Evolutionary conservation across 2,888 invertebrate genomes (phyloP).

Genomic region (Brachylomia viminalis): DNA sequence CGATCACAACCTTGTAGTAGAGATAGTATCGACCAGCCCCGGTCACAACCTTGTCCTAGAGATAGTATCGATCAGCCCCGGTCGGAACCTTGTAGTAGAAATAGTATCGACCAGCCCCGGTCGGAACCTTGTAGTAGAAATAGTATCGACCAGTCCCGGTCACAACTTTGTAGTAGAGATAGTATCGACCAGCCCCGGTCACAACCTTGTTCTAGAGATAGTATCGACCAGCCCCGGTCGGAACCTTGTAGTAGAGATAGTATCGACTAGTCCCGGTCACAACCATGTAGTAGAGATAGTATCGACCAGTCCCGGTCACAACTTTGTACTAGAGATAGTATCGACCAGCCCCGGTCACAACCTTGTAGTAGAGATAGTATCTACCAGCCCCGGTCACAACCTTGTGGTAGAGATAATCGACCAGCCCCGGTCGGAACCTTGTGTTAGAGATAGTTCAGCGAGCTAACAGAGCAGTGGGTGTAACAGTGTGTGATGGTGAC

Average conservation of each 20-base stretch:
- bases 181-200: background rate
- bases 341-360: background rate
- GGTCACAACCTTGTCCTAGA: background rate
- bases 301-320: background rate
- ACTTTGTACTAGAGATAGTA: background rate
- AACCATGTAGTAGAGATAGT: background rate
- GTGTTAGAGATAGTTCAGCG: background rate
- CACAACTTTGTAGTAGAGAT: background rate
- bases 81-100: background rate
- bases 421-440: background rate
- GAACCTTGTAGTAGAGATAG: background rate
- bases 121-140: background rate
- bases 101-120: constrained; percentile 1
- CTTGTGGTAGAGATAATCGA: background rate
- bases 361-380: background rate
- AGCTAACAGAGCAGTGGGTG: constrained; percentile 25
- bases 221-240: background rate
- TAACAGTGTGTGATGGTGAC: constrained; percentile 48
- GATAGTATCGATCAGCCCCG: background rate
- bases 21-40: background rate
- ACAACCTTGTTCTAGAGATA: background rate
- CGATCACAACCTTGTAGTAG: background rate
- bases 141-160: background rate
- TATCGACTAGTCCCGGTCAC: background rate
- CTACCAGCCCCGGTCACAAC: background rate